Conservation (phyloP, 2,113 vertebrate genomes). For the Pangasianodon hypophthalmus region DNA sequence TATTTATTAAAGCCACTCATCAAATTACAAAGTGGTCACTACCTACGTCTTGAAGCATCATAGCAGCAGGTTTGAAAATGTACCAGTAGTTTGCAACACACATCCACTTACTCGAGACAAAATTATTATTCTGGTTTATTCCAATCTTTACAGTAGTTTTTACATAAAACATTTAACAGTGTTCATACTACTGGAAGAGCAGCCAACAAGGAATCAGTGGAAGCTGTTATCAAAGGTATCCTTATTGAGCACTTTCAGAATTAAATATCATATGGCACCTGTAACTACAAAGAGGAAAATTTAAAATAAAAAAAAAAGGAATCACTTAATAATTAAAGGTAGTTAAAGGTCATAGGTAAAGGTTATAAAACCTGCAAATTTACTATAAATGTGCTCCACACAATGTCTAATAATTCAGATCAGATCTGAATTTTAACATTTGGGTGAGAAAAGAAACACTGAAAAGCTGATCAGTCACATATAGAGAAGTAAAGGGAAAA, state of each 20-base stretch:
- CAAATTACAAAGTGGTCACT: conserved; percentile 57
- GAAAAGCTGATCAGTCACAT: background rate
- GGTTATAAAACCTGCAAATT: background rate
- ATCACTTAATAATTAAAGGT: background rate
- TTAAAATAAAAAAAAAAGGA: background rate
- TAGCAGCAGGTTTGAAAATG: background rate
- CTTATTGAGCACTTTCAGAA: conserved; percentile 1
- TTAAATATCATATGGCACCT: background rate
- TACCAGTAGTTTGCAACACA: background rate
- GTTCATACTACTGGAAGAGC: conserved; percentile 37
- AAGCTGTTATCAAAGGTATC: conserved; percentile 5
- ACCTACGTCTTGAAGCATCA: conserved; percentile 55
- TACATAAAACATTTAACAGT: conserved; percentile 41
- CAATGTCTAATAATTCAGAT: background rate
- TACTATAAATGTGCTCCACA: conserved; percentile 10
- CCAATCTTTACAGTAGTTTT: conserved; percentile 27
- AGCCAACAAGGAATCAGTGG: conserved; percentile 15
- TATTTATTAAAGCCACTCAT: conserved; percentile 61
- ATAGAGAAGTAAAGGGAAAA: background rate
- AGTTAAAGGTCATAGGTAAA: background rate
- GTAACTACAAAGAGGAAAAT: background rate
- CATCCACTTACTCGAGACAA: background rate
- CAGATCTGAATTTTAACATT: background rate
- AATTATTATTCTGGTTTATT: conserved; percentile 35
- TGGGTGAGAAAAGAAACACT: background rate